A percentile compares a stretch with the other conserved stretches of the same genome.
These are phyloP conservation scores for Dexiosoma caninum DNA, from an alignment of 2,888 invertebrate species.

Conservation along the genomic window DNA sequence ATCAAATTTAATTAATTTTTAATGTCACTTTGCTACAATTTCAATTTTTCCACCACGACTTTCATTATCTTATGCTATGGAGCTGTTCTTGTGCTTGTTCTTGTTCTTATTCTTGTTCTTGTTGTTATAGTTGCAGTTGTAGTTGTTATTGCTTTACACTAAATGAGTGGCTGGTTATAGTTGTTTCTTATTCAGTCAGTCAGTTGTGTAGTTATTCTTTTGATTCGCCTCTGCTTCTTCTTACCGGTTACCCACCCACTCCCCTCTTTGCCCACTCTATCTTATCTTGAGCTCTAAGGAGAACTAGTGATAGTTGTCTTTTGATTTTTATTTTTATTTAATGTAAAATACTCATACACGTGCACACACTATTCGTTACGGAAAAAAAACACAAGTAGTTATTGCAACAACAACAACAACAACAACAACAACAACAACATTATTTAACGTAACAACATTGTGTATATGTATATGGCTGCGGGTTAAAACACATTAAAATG, in stretches of 20 bases:
- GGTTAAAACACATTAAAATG: conserved; percentile 73
- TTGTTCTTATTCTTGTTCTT: neutral
- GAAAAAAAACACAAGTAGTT: conserved; percentile 17
- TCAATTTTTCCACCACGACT: conserved; percentile 69
- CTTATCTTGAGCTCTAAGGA: neutral
- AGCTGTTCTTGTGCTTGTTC: neutral
- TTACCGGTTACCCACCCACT: neutral
- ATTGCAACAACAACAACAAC: neutral
- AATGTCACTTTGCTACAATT: conserved; percentile 74
- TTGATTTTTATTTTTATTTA: conserved; percentile 34
- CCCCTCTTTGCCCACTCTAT: neutral
- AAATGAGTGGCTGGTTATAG: neutral
- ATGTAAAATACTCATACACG: conserved; percentile 59
- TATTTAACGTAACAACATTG: conserved; percentile 15
- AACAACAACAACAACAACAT: neutral
- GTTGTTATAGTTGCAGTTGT: neutral
- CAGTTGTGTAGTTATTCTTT: neutral
- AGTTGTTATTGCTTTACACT: neutral
- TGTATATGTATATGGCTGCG: conserved; percentile 30
- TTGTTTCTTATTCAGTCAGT: neutral
- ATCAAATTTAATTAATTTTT: conserved; percentile 76
- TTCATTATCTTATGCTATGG: conserved; percentile 47
- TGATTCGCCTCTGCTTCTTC: too few species aligned
- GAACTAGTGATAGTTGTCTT: conserved; percentile 10
- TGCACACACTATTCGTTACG: too few species aligned